A percentile compares a stretch with the other conserved stretches of the same genome.
Evolutionary conservation across 2,888 invertebrate genomes (phyloP).

Genomic region (Trissoscelio sp.): DNA sequence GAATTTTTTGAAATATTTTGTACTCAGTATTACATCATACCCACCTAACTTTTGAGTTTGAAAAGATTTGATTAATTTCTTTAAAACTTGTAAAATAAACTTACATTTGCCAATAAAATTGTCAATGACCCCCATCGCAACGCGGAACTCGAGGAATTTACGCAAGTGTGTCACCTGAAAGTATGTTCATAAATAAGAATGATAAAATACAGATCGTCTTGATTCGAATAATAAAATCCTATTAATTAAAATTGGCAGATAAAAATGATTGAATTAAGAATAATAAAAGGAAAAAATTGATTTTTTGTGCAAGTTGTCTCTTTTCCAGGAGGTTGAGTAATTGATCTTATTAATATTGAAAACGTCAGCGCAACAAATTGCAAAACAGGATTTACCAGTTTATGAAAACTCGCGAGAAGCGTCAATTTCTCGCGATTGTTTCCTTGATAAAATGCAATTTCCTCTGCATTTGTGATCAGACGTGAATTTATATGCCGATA

Average conservation of each 20-base stretch:
- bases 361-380: not conserved
- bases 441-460: constrained; percentile 93
- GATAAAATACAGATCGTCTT: too few relatives aligned
- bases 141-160: constrained; percentile 94
- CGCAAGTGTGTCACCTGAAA: constrained; percentile 90
- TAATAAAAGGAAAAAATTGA: not conserved
- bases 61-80: too few relatives aligned
- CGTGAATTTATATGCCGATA: constrained; percentile 98
- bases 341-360: not conserved
- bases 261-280: not conserved
- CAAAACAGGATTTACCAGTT: constrained; percentile 85
- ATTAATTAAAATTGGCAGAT: too few relatives aligned
- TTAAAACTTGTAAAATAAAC: too few relatives aligned
- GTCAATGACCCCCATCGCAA: constrained; percentile 96
- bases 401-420: constrained; percentile 93
- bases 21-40: too few relatives aligned
- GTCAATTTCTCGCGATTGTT: constrained; percentile 95
- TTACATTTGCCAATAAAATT: constrained; percentile 98
- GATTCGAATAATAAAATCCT: too few relatives aligned
- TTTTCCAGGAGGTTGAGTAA: not conserved
- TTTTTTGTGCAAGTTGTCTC: too few relatives aligned
- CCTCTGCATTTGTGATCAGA: constrained; percentile 98
- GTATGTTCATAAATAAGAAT: too few relatives aligned
- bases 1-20: too few relatives aligned
- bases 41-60: too few relatives aligned